phyloP scores from a whole-genome alignment of 1,140 invertebrate genomes.

The Orchestia grillus region DNA sequence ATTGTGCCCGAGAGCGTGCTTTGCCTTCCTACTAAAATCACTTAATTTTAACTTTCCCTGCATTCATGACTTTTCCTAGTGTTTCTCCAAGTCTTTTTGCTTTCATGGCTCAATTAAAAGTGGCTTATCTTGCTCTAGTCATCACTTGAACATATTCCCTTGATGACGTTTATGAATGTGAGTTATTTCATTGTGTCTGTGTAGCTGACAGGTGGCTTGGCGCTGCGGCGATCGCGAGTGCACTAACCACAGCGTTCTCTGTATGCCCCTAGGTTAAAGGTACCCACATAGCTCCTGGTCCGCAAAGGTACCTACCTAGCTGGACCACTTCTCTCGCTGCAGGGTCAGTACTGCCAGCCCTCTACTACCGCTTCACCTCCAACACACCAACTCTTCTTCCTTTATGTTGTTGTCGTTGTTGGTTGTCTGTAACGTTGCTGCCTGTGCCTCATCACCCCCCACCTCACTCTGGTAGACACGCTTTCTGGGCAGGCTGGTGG shows the following conservation, averaged over 20 bases:
- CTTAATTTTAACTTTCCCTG: not conserved
- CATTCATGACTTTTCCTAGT: not conserved
- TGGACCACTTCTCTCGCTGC: slow-evolving; percentile 12
- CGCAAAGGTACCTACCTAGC: not conserved
- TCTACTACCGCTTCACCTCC: not conserved
- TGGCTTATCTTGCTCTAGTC: not conserved
- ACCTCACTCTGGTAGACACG: not conserved
- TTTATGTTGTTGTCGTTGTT: slow-evolving; percentile 6
- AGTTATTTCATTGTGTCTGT: not conserved
- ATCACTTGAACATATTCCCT: not conserved
- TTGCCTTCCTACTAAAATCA: not conserved
- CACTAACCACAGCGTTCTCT: slow-evolving; percentile 22
- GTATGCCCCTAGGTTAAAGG: slow-evolving; percentile 51
- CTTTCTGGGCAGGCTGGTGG: not conserved
- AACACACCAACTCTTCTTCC: slow-evolving; percentile 3
- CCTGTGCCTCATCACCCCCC: not conserved
- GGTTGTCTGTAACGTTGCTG: not conserved
- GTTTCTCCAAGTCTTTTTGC: not conserved
- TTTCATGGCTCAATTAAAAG: not conserved
- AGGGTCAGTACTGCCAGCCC: slow-evolving; percentile 10
- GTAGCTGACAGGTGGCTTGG: not conserved
- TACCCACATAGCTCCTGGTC: slow-evolving; percentile 18
- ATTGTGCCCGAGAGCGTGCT: not conserved
- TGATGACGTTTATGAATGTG: not conserved
- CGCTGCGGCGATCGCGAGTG: not conserved